Base-by-base conservation (phyloP, 2,797 vertebrate genomes). In the Myotis myotis region DNA sequence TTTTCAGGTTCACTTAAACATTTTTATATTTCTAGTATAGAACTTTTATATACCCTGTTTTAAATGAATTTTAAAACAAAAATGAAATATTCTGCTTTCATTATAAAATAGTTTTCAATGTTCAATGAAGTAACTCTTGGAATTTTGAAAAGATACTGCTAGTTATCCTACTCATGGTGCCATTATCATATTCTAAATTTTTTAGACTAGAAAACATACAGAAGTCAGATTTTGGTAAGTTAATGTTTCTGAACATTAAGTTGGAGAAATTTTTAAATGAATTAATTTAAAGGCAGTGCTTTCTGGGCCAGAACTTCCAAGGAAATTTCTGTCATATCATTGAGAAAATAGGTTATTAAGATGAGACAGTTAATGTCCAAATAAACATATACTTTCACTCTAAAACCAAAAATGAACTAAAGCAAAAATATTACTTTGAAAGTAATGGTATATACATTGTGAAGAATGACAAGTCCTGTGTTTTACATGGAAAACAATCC, bases 231-330 rank as follows among this genome's bases (percentile, higher is more conserved):
- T 22, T 85, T 87, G 1, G 33, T 70, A 60, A 68, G 7, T 87
- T 74, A 47, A 1, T 28, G 51, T 68, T 92, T 76, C 33, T 76
- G 47, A 83, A 89, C 33, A 80, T 55, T 51, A 83, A 47, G 23
- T 57, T 51, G n/a, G 76, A 79, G 80, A 87, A 38, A 0, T 0
- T 28, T 2, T 22, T 91, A 36, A 20, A 25, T 30, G 5, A 76
- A 85, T 87, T 78, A 87, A 75, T 87, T 80, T 75, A 90, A 93
- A 84, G 36, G n/a, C 8, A 51, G 10, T 74, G n/a, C 10, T 83
- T 55, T 33, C 6, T 2, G 30, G 11, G 6, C 44, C 17, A 75
- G 72, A 89, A 78, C 5, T 62, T 60, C 12, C 6, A 74, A 33
- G 36, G 23, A 89, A 41, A 57, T 55, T 38, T 90, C 44, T 87